Evolutionary conservation across 2,888 invertebrate species (phyloP).

Genomic region (Lasioglossum oenotherae): DNA sequence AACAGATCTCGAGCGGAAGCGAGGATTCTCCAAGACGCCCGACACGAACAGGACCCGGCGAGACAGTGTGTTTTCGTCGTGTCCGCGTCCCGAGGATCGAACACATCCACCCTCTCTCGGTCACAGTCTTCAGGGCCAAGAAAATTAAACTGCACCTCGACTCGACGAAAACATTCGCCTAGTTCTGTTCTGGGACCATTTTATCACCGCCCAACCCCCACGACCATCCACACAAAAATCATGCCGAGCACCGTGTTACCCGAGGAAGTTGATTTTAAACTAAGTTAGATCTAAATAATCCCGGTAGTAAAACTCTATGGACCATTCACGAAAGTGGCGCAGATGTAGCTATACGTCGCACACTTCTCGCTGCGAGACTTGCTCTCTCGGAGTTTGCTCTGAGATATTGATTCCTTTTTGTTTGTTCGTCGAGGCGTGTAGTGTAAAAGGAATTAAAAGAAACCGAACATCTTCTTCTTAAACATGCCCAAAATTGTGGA

Average conservation of each 20-base stretch:
- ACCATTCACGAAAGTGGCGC: background rate
- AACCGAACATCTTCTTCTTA: background rate
- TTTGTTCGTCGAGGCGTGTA: background rate
- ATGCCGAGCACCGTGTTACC: background rate
- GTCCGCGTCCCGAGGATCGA: constrained; percentile 12
- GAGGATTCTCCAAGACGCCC: constrained; percentile 14
- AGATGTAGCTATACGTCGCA: background rate
- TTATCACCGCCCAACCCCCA: background rate
- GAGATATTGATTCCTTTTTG: background rate
- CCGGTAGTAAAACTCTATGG: background rate
- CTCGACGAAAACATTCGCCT: background rate
- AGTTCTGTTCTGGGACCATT: background rate
- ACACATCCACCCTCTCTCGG: background rate
- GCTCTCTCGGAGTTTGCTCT: background rate
- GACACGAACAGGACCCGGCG: background rate
- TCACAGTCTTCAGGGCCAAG: background rate
- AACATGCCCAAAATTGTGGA: background rate
- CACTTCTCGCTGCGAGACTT: background rate
- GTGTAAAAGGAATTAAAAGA: background rate
- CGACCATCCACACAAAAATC: background rate
- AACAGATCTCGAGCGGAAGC: constrained; percentile 15
- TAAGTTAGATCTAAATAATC: background rate
- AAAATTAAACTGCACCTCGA: constrained; percentile 28
- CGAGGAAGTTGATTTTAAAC: constrained; percentile 1
- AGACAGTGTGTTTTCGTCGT: constrained; percentile 1